These are phyloP conservation scores for Seira sanloemensis DNA, from an alignment of 2,888 invertebrate species.

Conservation along the genomic window DNA sequence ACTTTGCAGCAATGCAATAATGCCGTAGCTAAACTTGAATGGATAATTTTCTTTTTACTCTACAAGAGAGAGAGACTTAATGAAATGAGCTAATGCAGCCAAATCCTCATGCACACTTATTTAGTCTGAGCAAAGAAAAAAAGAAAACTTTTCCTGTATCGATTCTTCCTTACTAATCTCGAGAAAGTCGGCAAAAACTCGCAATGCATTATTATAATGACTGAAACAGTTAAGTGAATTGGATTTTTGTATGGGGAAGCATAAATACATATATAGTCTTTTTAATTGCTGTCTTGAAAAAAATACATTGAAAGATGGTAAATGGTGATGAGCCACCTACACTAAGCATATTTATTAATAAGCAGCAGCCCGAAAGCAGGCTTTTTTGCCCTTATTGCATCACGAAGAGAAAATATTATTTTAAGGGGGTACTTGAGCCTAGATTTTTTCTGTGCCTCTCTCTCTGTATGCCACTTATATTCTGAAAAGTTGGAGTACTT, in stretches of 20 bases:
- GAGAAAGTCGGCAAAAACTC: no score
- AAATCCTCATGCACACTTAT: no score
- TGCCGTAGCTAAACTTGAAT: neutral
- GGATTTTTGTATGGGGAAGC: no score
- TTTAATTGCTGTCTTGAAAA: neutral
- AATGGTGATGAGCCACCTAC: neutral
- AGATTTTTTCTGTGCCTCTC: no score
- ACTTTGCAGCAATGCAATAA: neutral
- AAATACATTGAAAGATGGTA: neutral
- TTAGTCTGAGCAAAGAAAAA: no score
- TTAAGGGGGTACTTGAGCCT: neutral
- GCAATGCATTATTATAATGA: no score
- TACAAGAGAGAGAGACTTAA: no score
- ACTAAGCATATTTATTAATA: neutral
- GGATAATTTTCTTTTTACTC: no score
- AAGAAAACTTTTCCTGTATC: no score
- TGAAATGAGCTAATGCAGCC: neutral
- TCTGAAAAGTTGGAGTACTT: neutral
- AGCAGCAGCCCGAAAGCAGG: neutral
- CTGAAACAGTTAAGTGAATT: no score
- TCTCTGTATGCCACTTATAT: neutral
- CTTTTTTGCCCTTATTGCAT: neutral
- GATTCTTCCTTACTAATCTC: no score
- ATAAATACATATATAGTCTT: conserved; percentile 1
- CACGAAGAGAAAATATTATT: neutral